Evolutionary conservation across 2,888 invertebrate genomes (phyloP).

Genomic region (Aphidius colemani): DNA sequence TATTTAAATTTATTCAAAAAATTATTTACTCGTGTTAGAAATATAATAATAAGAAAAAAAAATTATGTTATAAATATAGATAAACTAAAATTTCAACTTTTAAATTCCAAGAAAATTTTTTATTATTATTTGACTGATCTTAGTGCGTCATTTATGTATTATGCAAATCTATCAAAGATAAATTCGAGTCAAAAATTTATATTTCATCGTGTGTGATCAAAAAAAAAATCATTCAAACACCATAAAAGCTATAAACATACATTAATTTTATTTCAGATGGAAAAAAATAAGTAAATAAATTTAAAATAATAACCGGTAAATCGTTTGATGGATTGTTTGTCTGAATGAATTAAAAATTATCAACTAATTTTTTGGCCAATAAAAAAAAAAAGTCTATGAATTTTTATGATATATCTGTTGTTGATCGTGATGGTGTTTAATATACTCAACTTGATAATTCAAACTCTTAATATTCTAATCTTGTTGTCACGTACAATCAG

Average conservation of each 20-base stretch:
- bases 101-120: constrained; percentile 19
- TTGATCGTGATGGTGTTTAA: constrained; percentile 43
- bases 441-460: constrained; percentile 41
- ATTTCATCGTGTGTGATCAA: constrained; percentile 8
- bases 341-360: not conserved
- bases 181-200: constrained; percentile 8
- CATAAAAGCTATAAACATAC: too few relatives aligned
- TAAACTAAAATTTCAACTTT: not conserved
- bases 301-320: not conserved
- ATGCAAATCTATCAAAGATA: constrained; percentile 25
- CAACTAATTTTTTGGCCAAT: not conserved
- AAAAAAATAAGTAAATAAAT: not conserved
- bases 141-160: constrained; percentile 22
- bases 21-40: too few relatives aligned
- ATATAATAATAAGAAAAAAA: too few relatives aligned
- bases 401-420: constrained; percentile 15
- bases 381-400: constrained; percentile 7
- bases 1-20: too few relatives aligned
- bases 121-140: constrained; percentile 13
- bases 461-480: constrained; percentile 56
- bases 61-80: too few relatives aligned
- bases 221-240: not conserved
- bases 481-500: constrained; percentile 43
- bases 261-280: not conserved
- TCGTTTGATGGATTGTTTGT: not conserved